These are phyloP conservation scores for Lepidocyrtoides sp. DNA, from an alignment of 2,888 invertebrate species.

Conservation along the genomic window DNA sequence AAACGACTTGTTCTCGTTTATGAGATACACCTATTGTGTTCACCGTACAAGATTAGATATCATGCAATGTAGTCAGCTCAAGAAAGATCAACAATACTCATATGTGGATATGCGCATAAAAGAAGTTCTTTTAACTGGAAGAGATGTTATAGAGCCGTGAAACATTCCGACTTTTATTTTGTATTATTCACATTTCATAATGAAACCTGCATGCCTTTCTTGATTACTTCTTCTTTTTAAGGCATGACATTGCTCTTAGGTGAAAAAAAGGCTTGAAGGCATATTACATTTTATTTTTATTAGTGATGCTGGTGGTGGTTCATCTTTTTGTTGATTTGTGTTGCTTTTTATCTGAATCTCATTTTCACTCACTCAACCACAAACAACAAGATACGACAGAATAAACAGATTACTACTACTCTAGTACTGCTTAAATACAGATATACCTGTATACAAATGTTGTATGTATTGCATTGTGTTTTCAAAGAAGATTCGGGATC, in stretches of 20 bases:
- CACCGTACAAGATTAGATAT: slow-evolving; percentile 54
- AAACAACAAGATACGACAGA: not conserved
- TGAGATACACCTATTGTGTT: slow-evolving; percentile 37
- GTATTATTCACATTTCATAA: not conserved
- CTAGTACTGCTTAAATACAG: no score
- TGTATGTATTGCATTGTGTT: not conserved
- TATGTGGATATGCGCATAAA: not conserved
- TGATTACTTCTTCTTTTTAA: slow-evolving; percentile 28
- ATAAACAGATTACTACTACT: not conserved
- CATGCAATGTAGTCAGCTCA: no score
- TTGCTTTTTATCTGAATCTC: slow-evolving; percentile 16
- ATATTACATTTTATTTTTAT: slow-evolving; percentile 12
- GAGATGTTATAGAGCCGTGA: not conserved
- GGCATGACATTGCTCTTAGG: slow-evolving; percentile 29
- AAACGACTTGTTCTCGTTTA: slow-evolving; percentile 78
- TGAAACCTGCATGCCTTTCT: slow-evolving; percentile 35
- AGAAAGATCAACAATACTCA: not conserved
- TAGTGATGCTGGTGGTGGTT: not conserved
- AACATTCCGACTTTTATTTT: slow-evolving; percentile 21
- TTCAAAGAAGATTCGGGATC: not conserved
- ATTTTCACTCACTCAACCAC: not conserved
- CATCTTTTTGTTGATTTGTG: not conserved
- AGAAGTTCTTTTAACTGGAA: no score
- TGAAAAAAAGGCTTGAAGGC: slow-evolving; percentile 29
- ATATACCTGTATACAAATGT: not conserved